Conservation (phyloP, 2,888 invertebrate genomes). For the Deilephila elpenor region DNA sequence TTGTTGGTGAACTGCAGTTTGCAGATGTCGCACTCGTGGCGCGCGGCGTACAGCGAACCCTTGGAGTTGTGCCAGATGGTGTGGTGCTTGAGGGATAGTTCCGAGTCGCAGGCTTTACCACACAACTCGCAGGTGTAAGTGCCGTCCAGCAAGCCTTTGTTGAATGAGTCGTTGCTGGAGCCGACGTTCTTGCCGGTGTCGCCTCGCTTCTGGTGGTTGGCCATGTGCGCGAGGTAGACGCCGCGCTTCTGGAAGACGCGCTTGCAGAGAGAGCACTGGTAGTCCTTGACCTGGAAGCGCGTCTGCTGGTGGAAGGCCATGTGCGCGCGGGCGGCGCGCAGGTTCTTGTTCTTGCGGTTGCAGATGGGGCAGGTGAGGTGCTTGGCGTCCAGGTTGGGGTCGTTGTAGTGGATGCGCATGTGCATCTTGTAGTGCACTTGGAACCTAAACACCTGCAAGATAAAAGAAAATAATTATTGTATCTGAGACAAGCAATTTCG, state of each 20-base stretch:
- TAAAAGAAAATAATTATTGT: no score
- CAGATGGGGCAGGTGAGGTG: slow-evolving; percentile 75
- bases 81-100: slow-evolving; percentile 75
- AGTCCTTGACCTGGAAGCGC: slow-evolving; percentile 77
- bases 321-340: slow-evolving; percentile 78
- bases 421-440: slow-evolving; percentile 76
- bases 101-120: slow-evolving; percentile 75
- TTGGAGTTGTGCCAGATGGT: slow-evolving; percentile 77
- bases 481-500: not conserved
- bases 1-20: slow-evolving; percentile 78
- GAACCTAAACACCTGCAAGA: slow-evolving; percentile 73
- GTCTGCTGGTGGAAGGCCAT: slow-evolving; percentile 81
- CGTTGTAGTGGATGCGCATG: slow-evolving; percentile 76
- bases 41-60: slow-evolving; percentile 69
- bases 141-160: slow-evolving; percentile 56
- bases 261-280: slow-evolving; percentile 79
- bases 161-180: slow-evolving; percentile 57
- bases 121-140: slow-evolving; percentile 74
- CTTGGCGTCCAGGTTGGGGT: slow-evolving; percentile 70
- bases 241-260: slow-evolving; percentile 73
- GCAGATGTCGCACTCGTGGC: slow-evolving; percentile 79
- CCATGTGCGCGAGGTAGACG: slow-evolving; percentile 79
- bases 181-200: slow-evolving; percentile 71
- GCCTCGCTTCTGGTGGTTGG: slow-evolving; percentile 76
- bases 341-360: slow-evolving; percentile 74